These are phyloP conservation scores for Linurgus olivaceus DNA, from an alignment of 2,797 vertebrate genomes.

Conservation along the genomic window DNA sequence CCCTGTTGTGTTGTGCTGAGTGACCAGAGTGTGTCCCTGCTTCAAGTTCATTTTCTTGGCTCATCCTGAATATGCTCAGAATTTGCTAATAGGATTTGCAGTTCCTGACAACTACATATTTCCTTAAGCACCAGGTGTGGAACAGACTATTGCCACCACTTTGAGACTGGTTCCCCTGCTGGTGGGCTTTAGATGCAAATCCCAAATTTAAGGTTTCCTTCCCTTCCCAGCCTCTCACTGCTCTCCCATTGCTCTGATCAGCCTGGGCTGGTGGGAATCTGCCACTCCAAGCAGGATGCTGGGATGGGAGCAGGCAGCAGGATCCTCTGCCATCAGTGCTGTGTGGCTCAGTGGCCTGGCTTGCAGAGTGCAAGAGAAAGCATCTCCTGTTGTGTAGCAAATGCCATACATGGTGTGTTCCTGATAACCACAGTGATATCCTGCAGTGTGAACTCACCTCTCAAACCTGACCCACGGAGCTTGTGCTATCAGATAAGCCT, in stretches of 20 bases:
- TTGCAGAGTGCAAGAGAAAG: not conserved
- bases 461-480: not conserved
- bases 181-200: not conserved
- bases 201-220: not conserved
- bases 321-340: not conserved
- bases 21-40: not conserved
- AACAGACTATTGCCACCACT: not conserved
- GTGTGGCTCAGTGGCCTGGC: rapidly evolving
- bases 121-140: not conserved
- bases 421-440: not conserved
- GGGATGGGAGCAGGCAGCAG: not conserved
- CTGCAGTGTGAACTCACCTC: not conserved
- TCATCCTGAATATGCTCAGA: not conserved
- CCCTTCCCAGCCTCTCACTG: not conserved
- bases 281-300: not conserved
- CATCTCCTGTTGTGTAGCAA: not conserved
- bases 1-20: not conserved
- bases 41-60: not conserved
- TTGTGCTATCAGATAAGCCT: not conserved
- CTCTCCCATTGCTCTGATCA: not conserved
- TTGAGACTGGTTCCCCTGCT: not conserved
- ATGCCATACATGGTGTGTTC: not conserved
- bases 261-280: not conserved
- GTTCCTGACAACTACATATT: not conserved
- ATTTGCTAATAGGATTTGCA: not conserved